A percentile compares a stretch with the other conserved stretches of the same genome.
phyloP scores from a whole-genome alignment of 2,797 vertebrate species.

The Etheostoma nigrum region DNA sequence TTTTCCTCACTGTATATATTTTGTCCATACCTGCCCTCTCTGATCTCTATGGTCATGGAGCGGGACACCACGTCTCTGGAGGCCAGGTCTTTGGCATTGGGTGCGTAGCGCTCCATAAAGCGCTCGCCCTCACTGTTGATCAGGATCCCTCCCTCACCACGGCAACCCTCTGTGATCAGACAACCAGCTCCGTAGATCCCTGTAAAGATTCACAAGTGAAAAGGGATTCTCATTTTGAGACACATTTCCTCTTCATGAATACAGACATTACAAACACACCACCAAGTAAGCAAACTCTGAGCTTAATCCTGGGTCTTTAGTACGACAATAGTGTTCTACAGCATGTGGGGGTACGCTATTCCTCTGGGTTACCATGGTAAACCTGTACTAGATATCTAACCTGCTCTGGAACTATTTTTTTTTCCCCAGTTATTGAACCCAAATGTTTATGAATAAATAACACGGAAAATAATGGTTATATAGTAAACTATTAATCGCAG shows the following conservation, averaged over 20 bases:
- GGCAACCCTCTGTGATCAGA: conserved; percentile 97
- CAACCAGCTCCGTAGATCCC: conserved; percentile 98
- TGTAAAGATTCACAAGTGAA: conserved; percentile 60
- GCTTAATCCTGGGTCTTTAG: neutral
- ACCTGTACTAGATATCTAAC: neutral
- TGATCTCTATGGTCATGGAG: conserved; percentile 98
- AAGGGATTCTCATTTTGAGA: neutral
- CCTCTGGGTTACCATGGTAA: neutral
- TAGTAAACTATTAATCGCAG: neutral
- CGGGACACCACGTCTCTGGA: conserved; percentile 97
- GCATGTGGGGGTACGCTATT: neutral
- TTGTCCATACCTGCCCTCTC: conserved; percentile 92
- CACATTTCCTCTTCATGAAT: neutral
- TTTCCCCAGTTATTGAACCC: neutral
- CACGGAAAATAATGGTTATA: neutral
- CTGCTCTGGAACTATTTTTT: neutral
- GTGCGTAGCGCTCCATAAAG: conserved; percentile 98
- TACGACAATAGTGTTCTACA: neutral
- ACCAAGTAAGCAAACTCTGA: neutral
- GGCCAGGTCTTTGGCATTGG: conserved; percentile 97
- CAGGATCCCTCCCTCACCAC: conserved; percentile 97
- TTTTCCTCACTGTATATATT: no score
- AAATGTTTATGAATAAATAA: neutral
- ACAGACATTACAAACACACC: neutral
- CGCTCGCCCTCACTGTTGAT: conserved; percentile 98